These are phyloP conservation scores for Drosophila mercatorum DNA, from an alignment of 2,888 invertebrate genomes.

Conservation along the genomic window DNA sequence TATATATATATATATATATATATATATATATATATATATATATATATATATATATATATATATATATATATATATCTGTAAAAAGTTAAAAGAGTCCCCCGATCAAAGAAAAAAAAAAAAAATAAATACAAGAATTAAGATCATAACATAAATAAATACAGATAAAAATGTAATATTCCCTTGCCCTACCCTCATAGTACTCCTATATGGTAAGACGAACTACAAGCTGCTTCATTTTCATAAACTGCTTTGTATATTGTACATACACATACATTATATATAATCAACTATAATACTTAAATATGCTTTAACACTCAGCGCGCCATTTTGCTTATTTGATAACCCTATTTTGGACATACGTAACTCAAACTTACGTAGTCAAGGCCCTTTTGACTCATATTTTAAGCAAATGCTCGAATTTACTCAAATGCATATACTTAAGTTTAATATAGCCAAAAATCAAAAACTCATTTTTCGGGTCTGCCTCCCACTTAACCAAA, in stretches of 20 bases:
- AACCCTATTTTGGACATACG: slow-evolving; percentile 23
- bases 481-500: slow-evolving; percentile 26
- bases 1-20: slow-evolving; percentile 35
- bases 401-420: slow-evolving; percentile 63
- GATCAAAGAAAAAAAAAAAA: slow-evolving; percentile 16
- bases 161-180: slow-evolving; percentile 30
- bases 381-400: slow-evolving; percentile 15
- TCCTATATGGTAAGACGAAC: slow-evolving; percentile 31
- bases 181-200: slow-evolving; percentile 30
- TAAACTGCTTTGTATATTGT: slow-evolving; percentile 67
- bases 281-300: slow-evolving; percentile 38
- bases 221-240: slow-evolving; percentile 57
- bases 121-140: neutral
- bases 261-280: slow-evolving; percentile 46
- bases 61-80: slow-evolving; percentile 57
- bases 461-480: slow-evolving; percentile 47
- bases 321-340: slow-evolving; percentile 36
- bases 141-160: slow-evolving; percentile 23
- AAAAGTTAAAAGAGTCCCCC: slow-evolving; percentile 56
- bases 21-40: slow-evolving; percentile 16
- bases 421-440: slow-evolving; percentile 49
- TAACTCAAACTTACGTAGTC: slow-evolving; percentile 1
- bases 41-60: slow-evolving; percentile 36
- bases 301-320: slow-evolving; percentile 51
- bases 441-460: slow-evolving; percentile 65